Conservation (phyloP, 2,797 vertebrate species). For the Sebastes dallii region DNA sequence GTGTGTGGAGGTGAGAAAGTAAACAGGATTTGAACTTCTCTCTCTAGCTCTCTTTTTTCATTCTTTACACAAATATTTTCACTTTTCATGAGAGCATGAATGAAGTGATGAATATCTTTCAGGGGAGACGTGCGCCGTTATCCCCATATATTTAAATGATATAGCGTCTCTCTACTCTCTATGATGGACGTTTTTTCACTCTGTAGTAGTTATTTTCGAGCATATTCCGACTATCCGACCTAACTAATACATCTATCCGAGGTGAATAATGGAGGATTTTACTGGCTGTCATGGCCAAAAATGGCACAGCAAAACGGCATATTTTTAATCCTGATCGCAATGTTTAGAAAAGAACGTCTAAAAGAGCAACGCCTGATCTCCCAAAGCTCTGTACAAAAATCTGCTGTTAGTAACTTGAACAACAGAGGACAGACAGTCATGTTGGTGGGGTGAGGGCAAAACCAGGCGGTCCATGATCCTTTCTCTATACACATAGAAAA, state of each 20-base stretch:
- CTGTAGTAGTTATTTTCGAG: not conserved
- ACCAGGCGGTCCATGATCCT: not conserved
- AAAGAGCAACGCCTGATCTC: not conserved
- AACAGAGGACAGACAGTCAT: not conserved
- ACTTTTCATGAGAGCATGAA: not conserved
- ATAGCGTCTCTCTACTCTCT: not conserved
- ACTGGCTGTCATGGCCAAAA: not conserved
- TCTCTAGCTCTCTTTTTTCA: not conserved
- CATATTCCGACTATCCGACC: too few species aligned
- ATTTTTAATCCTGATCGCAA: not conserved
- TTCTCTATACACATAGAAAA: not conserved
- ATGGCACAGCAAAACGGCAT: not conserved
- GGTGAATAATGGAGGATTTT: not conserved
- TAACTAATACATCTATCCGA: not conserved
- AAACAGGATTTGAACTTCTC: not conserved
- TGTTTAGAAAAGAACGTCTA: not conserved
- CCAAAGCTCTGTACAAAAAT: not conserved
- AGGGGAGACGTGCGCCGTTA: not conserved
- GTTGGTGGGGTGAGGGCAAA: not conserved
- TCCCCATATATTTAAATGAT: not conserved
- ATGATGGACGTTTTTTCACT: not conserved
- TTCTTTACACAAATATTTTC: not conserved
- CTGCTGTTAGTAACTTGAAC: not conserved
- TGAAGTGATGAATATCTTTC: not conserved
- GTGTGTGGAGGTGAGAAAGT: not conserved